Evolutionary conservation across 2,888 invertebrate species (phyloP), one percentile per base, ranked within the genome.

Genomic region (Perdita meconis): DNA sequence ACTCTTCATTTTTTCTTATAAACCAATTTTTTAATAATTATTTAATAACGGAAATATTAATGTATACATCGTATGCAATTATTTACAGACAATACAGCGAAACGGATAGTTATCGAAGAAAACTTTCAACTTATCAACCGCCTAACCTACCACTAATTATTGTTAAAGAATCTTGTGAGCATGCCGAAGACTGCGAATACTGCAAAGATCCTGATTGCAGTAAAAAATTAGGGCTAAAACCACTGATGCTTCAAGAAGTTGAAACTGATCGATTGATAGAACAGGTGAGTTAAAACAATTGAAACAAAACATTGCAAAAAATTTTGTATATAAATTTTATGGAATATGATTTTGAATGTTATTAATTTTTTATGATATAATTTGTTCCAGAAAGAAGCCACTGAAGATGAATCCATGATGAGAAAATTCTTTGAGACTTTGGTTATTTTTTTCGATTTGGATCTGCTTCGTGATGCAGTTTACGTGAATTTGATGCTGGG

Each of bases 401-500:
- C 1, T 2, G 12, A 56, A 10, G 36, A n/a, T n/a, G n/a, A 51
- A 6, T 5, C 30, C 2, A 50, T 2, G 56, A 57, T 34, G n/a
- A 70, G 26, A 55, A 40, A 61, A 0, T 93, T 93, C 82, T 93
- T 94, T 56, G 92, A 94, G 87, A 95, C 95, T 88, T 87, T 96
- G 5, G 92, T 94, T 0, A 92, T 94, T 42, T 96, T 96, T 88
- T 96, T 96, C 86, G 96, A 96, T 89, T 93, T 96, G 73, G 95
- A 95, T 89, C 93, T 96, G 60, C 90, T 96, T 66, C 94, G 94
- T 82, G 96, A 96, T 90, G 94, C 94, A 13, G 94, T 95, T 2
- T 96, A 95, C 84, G 94, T 96, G 1, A 96, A 95, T 86, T 92
- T 96, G 13, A 95, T 96, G 93, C 88, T 96, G 65, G 96, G 96